Percentiles rank a stretch among this genome's conserved stretches.
phyloP scores from a whole-genome alignment of 2,113 vertebrate genomes.

The Eidolon helvum region DNA sequence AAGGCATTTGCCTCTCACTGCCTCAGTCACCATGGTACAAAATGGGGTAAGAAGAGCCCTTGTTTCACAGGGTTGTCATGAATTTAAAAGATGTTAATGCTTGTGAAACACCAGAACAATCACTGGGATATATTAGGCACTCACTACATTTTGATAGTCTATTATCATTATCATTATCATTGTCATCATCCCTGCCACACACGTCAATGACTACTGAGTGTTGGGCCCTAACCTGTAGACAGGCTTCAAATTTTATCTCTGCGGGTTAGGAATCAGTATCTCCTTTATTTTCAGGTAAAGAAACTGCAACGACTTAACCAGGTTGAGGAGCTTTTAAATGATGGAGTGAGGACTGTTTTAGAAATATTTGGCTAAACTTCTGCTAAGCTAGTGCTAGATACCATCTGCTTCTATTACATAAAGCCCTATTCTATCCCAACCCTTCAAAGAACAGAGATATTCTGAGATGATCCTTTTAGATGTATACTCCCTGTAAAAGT shows the following conservation, averaged over 20 bases:
- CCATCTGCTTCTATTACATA: background rate
- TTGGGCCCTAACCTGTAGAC: background rate
- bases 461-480: background rate
- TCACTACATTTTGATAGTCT: background rate
- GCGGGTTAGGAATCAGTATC: background rate
- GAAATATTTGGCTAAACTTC: background rate
- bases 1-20: background rate
- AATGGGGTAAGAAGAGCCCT: background rate
- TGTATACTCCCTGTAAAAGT: background rate
- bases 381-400: background rate
- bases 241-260: background rate
- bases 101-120: background rate
- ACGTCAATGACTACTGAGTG: background rate
- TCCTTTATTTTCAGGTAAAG: background rate
- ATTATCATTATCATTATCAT: background rate
- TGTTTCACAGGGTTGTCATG: background rate
- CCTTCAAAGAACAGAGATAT: background rate
- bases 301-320: background rate
- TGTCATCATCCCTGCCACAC: background rate
- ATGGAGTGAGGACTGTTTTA: background rate
- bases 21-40: background rate
- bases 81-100: background rate
- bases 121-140: background rate
- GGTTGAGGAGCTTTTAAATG: background rate
- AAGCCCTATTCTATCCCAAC: background rate